Base-by-base conservation (phyloP, 2,888 invertebrate genomes). In the Amphimallon solstitiale region DNA sequence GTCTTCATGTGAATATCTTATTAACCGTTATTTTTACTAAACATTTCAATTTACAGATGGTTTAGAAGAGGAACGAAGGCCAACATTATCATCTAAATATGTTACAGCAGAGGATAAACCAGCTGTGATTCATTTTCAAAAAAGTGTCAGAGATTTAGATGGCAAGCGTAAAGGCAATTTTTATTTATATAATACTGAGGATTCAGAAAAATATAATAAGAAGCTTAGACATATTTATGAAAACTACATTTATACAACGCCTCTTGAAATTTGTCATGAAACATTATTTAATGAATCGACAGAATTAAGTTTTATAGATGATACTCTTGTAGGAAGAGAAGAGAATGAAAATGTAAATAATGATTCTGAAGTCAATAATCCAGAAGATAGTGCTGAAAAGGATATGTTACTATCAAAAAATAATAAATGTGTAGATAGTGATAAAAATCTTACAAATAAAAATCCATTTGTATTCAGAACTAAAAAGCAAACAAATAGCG, bases 201-300 rank as follows among this genome's bases (percentile, higher is more conserved):
- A 21, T 38, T 38, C 40, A 40, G 38, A 54, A 7, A 19, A 40
- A 12, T 38, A 23, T 6, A 21, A 21, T 5, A 35, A 14, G 2
- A 38, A 12, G 7, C 38, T 54, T 19, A 19, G 40, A 14, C 6
- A 38, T 40, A 37, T 54, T 12, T 38, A 38, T 40, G 54, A 54
- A 21, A 40, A 40, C 14, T 21, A 21, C n/a, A 19, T 54, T 21
- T 14, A n/a, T 14, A 54, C 38, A 19, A 54, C 38, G 7, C 54
- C 54, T 19, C 38, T 54, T 21, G 54, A 54, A 38, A 38, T 40
- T 54, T 54, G 19, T 38, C 38, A 54, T 54, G 14, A 40, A 1
- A 9, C 38, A 38, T 3, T 19, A 23, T 38, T 54, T 7, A 38
- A 19, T 40, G 21, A 40, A 21, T 4, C 12, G 7, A 9, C 5